Base-by-base conservation (phyloP, 2,888 invertebrate genomes). In the Tenthredo mesomela region DNA sequence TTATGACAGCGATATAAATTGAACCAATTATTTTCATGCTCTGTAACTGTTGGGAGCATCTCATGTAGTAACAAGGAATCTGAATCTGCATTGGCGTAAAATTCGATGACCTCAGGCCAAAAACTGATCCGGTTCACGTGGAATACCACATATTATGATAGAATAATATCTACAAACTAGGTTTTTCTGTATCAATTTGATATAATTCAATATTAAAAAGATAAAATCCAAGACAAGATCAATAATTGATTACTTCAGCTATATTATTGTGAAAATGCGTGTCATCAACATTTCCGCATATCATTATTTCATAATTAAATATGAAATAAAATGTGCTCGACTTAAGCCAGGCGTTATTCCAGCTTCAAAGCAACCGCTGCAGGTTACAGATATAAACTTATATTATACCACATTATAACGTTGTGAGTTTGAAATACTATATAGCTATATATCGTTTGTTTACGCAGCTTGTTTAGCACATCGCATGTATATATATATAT, bases 391-490 rank as follows among this genome's bases (percentile, higher is more conserved):
- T 33, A 33, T 33, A 33, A 33, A 61, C 21, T 61, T 40, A 33
- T 33, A 21, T 71, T 71, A 37, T 21, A 71, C 70, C 70, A 70
- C 70, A 61, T 61, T 61, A 61, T 37, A 25, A 33, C 71, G 21
- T 18, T 9, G 43, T 43, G 25, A 50, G 75, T 47, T 75, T 40
- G 33, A 15, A 25, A 75, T 25, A 29, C 37, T 43, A n/a, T n/a
- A n/a, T n/a, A 29, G 29, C 47, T 47, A 25, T 47, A 75, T 47
- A 75, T 47, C 75, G 47, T 75, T 75, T 75, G 25, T 75, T 75
- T 47, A 75, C 75, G 25, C 75, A 75, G 47, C 75, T 75, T 75
- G 12, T 47, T 47, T 37, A 37, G 7, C 15, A 10, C 70, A 37
- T 70, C 47, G n/a, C n/a, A n/a, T n/a, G n/a, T n/a, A n/a, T n/a